Evolutionary conservation across 2,113 vertebrate genomes (phyloP).

Genomic region (Chaetorhynchus papuensis): DNA sequence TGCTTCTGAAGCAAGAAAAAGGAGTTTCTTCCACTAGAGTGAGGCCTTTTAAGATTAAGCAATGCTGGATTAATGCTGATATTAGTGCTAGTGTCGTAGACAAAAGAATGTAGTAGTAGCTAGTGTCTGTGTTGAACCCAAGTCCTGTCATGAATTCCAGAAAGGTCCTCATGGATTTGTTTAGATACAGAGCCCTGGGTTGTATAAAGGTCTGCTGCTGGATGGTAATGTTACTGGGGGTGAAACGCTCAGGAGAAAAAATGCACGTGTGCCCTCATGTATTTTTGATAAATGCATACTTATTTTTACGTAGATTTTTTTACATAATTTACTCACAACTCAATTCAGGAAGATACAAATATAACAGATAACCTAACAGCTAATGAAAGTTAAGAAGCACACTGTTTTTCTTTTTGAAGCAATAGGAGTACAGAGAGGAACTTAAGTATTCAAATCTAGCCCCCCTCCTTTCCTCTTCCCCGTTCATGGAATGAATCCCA

Average conservation of each 20-base stretch:
- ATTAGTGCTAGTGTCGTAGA: neutral
- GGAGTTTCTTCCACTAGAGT: neutral
- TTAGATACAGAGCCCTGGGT: neutral
- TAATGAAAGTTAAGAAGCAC: neutral
- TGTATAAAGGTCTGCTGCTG: neutral
- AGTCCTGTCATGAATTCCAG: neutral
- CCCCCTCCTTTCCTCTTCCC: neutral
- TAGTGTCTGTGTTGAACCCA: neutral
- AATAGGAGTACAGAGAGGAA: neutral
- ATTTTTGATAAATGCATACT: neutral
- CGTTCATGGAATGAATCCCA: neutral
- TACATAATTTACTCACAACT: neutral
- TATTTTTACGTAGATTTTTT: neutral
- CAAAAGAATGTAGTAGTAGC: neutral
- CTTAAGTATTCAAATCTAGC: neutral
- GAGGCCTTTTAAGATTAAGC: neutral
- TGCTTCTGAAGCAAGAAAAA: neutral
- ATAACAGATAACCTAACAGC: neutral
- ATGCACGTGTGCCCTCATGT: neutral
- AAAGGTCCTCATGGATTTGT: neutral
- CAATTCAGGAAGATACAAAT: neutral
- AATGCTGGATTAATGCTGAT: neutral
- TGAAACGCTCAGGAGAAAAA: neutral
- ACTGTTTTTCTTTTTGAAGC: neutral
- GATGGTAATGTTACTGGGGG: neutral